phyloP scores from a whole-genome alignment of 2,888 invertebrate species.

The Prionchulus punctatus region DNA sequence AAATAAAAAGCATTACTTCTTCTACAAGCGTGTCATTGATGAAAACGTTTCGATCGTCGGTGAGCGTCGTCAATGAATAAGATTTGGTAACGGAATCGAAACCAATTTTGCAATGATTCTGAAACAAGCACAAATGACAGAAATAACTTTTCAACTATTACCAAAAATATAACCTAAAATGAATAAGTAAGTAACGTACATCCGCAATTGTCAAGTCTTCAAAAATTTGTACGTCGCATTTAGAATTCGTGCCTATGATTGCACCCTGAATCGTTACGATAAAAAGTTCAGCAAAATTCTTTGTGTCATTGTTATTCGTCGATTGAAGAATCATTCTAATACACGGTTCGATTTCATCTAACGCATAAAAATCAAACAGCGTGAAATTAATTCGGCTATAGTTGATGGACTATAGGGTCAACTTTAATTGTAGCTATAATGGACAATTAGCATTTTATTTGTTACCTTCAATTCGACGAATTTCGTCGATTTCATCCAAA shows the following conservation, averaged over 20 bases:
- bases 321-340: neutral
- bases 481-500: too few species aligned
- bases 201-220: slow-evolving; percentile 41
- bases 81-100: neutral
- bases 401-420: too few species aligned
- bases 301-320: too few species aligned
- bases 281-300: neutral
- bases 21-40: too few species aligned
- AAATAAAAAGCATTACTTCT: too few species aligned
- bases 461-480: too few species aligned
- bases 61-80: neutral
- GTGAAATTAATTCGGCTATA: too few species aligned
- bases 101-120: neutral
- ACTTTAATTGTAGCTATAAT: too few species aligned
- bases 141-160: neutral
- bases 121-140: too few species aligned
- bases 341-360: slow-evolving; percentile 3
- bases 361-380: too few species aligned
- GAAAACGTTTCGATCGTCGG: neutral
- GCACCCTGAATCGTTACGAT: neutral
- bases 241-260: neutral
- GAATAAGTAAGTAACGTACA: neutral
- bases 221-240: slow-evolving; percentile 30
- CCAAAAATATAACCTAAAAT: neutral
- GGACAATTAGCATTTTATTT: too few species aligned